Evolutionary conservation across 1,140 invertebrate genomes (phyloP).

Genomic region (Drosophila ficusphila): DNA sequence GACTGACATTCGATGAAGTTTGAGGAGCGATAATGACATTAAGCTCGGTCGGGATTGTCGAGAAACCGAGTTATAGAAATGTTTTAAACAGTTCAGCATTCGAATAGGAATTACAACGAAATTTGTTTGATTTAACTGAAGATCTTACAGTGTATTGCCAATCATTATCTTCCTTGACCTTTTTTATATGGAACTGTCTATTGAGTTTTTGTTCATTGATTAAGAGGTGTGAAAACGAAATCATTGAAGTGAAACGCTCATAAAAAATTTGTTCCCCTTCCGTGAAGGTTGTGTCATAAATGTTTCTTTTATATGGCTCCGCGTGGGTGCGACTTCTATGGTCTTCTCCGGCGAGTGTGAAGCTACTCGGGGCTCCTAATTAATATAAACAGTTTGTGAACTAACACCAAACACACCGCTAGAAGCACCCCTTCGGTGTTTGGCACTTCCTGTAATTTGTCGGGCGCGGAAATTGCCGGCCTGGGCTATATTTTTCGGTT

Average conservation of each 20-base stretch:
- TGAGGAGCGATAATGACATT: conserved; percentile 33
- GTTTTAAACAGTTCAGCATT: not conserved
- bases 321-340: conserved; percentile 39
- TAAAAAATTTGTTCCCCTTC: conserved; percentile 30
- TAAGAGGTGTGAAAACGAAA: conserved; percentile 44
- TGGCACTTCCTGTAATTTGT: conserved; percentile 81
- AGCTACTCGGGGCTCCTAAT: conserved; percentile 42
- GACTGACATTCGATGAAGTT: conserved; percentile 23
- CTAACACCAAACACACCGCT: conserved; percentile 35
- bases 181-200: not conserved
- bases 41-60: conserved; percentile 21
- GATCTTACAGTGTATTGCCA: too few species aligned
- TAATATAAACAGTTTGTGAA: conserved; percentile 56
- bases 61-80: not conserved
- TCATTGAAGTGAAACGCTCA: conserved; percentile 35
- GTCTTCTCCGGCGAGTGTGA: conserved; percentile 30
- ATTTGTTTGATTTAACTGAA: too few species aligned
- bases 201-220: conserved; percentile 28
- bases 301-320: conserved; percentile 12
- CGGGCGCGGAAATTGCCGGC: conserved; percentile 65
- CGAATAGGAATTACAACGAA: too few species aligned
- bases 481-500: conserved; percentile 32
- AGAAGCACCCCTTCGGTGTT: conserved; percentile 34
- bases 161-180: not conserved
- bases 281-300: conserved; percentile 34